Evolutionary conservation across 2,888 invertebrate genomes (phyloP).

Genomic region (Diabrotica balteata): DNA sequence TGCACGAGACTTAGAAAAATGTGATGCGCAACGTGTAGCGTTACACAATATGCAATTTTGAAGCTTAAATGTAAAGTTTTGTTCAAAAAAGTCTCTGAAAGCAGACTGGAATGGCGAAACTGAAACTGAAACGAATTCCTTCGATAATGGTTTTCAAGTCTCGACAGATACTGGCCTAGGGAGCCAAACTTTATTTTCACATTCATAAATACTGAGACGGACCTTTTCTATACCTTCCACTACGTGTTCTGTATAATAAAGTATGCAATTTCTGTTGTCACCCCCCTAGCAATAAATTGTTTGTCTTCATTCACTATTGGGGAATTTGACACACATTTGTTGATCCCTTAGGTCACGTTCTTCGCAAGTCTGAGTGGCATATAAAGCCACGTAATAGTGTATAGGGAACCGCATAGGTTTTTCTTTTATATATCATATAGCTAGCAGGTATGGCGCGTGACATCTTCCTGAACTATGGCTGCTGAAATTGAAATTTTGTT

Average conservation of each 20-base stretch:
- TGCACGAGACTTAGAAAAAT: too few species aligned
- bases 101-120: too few species aligned
- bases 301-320: slow-evolving; percentile 12
- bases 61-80: too few species aligned
- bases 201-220: slow-evolving; percentile 3
- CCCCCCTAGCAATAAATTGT: slow-evolving; percentile 14
- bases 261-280: slow-evolving; percentile 14
- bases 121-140: too few species aligned
- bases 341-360: slow-evolving; percentile 13
- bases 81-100: too few species aligned
- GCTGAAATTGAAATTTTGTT: slow-evolving; percentile 6
- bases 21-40: too few species aligned
- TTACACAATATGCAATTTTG: too few species aligned
- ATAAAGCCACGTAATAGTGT: slow-evolving; percentile 2
- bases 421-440: slow-evolving; percentile 10
- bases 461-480: not conserved
- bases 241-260: slow-evolving; percentile 14
- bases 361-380: slow-evolving; percentile 11
- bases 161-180: too few species aligned
- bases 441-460: slow-evolving; percentile 1
- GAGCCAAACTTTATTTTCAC: too few species aligned
- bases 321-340: slow-evolving; percentile 14
- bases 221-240: slow-evolving; percentile 10
- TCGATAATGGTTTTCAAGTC: too few species aligned
- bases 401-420: slow-evolving; percentile 5